A percentile compares a stretch with the other conserved stretches of the same genome.
Evolutionary conservation across 2,797 vertebrate species (phyloP).

Genomic region (Acanthiza pusilla): DNA sequence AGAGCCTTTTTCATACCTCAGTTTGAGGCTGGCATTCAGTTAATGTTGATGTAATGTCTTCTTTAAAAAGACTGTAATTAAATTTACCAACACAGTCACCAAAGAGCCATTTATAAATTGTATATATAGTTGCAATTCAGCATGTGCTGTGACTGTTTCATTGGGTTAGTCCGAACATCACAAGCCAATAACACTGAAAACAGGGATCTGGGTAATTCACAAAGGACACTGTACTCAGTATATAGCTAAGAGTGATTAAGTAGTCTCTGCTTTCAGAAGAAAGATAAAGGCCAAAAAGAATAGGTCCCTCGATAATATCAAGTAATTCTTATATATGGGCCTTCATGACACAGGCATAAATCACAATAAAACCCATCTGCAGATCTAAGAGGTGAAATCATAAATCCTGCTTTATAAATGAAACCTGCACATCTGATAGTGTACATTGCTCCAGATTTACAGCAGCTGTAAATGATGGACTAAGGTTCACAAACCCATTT

Average conservation of each 20-base stretch:
- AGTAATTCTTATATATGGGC: constrained; percentile 63
- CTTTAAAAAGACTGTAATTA: constrained; percentile 25
- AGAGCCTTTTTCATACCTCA: neutral
- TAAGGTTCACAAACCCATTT: constrained; percentile 39
- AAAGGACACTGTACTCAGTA: neutral
- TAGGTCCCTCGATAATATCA: constrained; percentile 51
- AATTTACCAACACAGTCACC: neutral
- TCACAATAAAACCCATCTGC: constrained; percentile 64
- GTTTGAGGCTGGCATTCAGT: neutral
- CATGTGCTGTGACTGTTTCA: neutral
- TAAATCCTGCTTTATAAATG: constrained; percentile 64
- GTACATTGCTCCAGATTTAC: constrained; percentile 47
- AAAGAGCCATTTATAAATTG: constrained; percentile 32
- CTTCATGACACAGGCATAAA: constrained; percentile 43
- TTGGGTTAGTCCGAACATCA: constrained; percentile 24
- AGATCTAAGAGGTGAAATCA: constrained; percentile 52
- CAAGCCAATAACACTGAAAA: constrained; percentile 47
- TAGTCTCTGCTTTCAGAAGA: constrained; percentile 47
- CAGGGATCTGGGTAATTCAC: constrained; percentile 15
- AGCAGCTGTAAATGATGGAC: constrained; percentile 38
- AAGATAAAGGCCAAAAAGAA: constrained; percentile 58
- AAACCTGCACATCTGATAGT: constrained; percentile 41
- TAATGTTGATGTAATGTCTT: constrained; percentile 11
- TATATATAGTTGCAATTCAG: constrained; percentile 4
- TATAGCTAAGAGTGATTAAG: constrained; percentile 61